These are phyloP conservation scores for Odontesthes bonariensis DNA, from an alignment of 2,113 vertebrate genomes.

Conservation along the genomic window DNA sequence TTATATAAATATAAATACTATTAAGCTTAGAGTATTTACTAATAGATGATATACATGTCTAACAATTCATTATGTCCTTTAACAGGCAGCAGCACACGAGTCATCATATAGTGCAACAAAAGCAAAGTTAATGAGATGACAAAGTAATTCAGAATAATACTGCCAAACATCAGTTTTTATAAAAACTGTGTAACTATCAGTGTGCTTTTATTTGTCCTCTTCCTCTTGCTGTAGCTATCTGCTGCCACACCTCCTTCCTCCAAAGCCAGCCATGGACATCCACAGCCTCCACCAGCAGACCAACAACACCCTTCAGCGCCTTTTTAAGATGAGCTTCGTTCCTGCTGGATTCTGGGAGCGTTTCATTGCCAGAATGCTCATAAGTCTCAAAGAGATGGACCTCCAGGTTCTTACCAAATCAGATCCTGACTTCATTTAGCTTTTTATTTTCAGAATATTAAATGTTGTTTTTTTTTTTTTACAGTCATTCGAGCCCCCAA, in stretches of 20 bases:
- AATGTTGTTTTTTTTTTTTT: background rate
- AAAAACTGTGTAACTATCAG: background rate
- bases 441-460: background rate
- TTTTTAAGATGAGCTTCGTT: constrained; percentile 98
- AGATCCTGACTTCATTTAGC: background rate
- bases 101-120: too few relatives aligned
- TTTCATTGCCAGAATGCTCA: constrained; percentile 97
- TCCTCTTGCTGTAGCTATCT: constrained; percentile 86
- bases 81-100: too few relatives aligned
- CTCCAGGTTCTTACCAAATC: constrained; percentile 86
- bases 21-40: too few relatives aligned
- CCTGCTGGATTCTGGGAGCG: constrained; percentile 97
- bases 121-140: too few relatives aligned
- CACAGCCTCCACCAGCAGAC: constrained; percentile 86
- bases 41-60: too few relatives aligned
- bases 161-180: too few relatives aligned
- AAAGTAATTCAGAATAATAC: too few relatives aligned
- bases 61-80: too few relatives aligned
- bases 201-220: background rate
- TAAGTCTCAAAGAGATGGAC: constrained; percentile 97
- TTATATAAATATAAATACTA: too few relatives aligned
- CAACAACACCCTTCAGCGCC: constrained; percentile 90
- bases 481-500: constrained; percentile 91
- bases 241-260: constrained; percentile 94
- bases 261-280: constrained; percentile 94